Evolutionary conservation across 1,140 invertebrate species (phyloP).

Genomic region (Caenorhabditis tropicalis): DNA sequence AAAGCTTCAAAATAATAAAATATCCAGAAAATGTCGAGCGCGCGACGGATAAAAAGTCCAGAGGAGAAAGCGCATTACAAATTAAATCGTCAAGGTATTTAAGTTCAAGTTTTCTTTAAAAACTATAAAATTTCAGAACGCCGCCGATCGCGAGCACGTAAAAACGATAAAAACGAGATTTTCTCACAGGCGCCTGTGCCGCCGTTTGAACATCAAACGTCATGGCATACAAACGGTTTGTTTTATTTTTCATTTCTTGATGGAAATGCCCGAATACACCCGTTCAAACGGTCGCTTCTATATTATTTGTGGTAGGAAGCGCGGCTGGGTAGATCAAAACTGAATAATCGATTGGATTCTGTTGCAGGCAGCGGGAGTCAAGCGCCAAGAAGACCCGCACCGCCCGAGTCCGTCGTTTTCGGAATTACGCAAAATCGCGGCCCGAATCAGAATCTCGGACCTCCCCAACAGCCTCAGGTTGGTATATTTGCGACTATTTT

Average conservation of each 20-base stretch:
- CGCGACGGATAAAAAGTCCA: neutral
- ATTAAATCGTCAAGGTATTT: too few species aligned
- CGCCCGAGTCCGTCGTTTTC: neutral
- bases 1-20: neutral
- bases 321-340: too few species aligned
- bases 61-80: too few species aligned
- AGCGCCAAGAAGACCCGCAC: too few species aligned
- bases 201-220: neutral
- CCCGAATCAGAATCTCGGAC: too few species aligned
- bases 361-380: too few species aligned
- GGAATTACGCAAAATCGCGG: neutral
- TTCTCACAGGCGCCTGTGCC: neutral
- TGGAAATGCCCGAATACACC: neutral
- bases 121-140: too few species aligned
- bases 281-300: neutral
- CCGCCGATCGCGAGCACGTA: too few species aligned
- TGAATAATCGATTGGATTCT: too few species aligned
- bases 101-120: too few species aligned
- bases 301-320: conserved; percentile 6
- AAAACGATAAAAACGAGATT: too few species aligned
- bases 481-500: neutral
- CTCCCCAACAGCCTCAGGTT: neutral
- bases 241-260: neutral
- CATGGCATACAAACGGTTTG: conserved; percentile 16
- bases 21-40: neutral